Evolutionary conservation across 2,113 vertebrate species (phyloP), one percentile per base, ranked within the genome.

Genomic region (Phodopus roborovskii): DNA sequence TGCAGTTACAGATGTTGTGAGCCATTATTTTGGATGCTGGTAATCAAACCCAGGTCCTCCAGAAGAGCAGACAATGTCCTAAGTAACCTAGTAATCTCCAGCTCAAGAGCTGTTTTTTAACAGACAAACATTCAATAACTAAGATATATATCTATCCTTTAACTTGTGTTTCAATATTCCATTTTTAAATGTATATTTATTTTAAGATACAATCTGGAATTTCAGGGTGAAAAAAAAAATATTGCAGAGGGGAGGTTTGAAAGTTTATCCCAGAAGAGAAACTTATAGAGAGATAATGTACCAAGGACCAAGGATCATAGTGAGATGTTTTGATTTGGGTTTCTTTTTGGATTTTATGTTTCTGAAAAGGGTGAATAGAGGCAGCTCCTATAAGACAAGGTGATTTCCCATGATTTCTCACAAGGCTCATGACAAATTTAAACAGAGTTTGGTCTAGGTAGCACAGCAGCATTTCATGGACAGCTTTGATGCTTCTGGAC

Each of bases 271-370:
- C 39, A 13, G 13, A 87, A 92, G 12, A 15, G 33, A 26, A 87
- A 20, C 3, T 92, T 88, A 87, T 45, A 78, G 45, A 45, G 6
- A 53, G 71, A 64, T 12, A 24, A 60, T 74, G 75, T 39, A 62
- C 36, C 45, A 11, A 81, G 74, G 26, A 81, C 13, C 78, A 15
- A 28, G 16, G 3, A 3, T 4, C 22, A 16, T 15, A 66, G 4
- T 58, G 42, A 39, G 42, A 71, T 78, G 5, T 15, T 15, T 2
- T 64, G 24, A 94, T 48, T 56, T 95, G 7, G 15, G 3, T 3
- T 75, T 88, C 28, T 53, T 91, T 96, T 39, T 79, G 6, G 16
- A 60, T 48, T 84, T 62, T 82, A 24, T 88, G 22, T 91, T 90
- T 87, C 45, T 91, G n/a, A 81, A 26, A 75, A 62, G 58, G 36